Evolutionary conservation across 2,113 vertebrate genomes (phyloP), one percentile per base, ranked within the genome.

Genomic region (Agapornis roseicollis): DNA sequence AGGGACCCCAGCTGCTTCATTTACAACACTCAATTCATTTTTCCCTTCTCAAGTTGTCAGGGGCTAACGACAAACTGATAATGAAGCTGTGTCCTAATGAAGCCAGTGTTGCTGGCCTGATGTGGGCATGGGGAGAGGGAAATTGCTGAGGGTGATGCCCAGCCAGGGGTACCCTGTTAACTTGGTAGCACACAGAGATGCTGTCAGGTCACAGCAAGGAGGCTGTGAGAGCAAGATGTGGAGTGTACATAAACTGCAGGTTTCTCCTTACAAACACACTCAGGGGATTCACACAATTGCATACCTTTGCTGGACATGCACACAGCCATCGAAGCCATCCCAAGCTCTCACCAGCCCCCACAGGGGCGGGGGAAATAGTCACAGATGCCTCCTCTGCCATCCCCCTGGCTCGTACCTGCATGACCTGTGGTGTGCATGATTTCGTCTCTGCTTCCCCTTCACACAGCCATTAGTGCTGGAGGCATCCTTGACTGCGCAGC

Each of bases 401-500:
- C 7, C 11, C 22, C 7, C 24, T 1, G 11, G 19, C 7, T 50
- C 98, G 96, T 90, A 99, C 99, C 98, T 99, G 95, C 64, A 96
- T 63, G 97, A 95, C 94, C 97, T 97, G 84, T 80, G 94, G 37
- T 68, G 98, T 29, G 92, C 94, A 73, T 73, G 96, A 50, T 89
- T 98, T 44, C 96, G 98, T 65, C 90, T 98, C 83, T 97, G 93
- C 95, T 98, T 98, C 53, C 91, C 97, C 94, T 97, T 98, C 25
- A 79, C 96, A 82, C 97, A 98, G 93, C 98, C 98, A 4, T 98
- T 98, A 74, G 96, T 94, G 47, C 95, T 93, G 14, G 88, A 74
- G 12, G 88, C 28, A 87, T 98, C 97, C 46, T 93, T 88, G 79
- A 83, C 85, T 12, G 73, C 35, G 1, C 60, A 94, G 46, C 92